Base-by-base conservation (phyloP, 2,113 vertebrate genomes). In the Stigmatopora nigra region DNA sequence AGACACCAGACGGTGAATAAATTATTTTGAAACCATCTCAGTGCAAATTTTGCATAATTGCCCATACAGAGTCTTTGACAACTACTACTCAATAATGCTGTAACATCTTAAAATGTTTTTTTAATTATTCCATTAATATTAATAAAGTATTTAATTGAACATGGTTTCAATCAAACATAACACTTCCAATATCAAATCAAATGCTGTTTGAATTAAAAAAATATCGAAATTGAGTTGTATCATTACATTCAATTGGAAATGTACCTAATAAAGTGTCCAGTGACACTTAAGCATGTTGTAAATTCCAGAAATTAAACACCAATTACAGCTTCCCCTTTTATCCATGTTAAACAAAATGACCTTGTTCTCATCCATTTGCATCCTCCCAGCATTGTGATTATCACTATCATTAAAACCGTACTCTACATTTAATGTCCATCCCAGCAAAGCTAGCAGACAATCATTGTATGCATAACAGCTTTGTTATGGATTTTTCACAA, bases 381-480 rank as follows among this genome's bases (percentile, higher is more conserved):
- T 56, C 5, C 16, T 56, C 13, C 14, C 46, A 48, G 14, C 1
- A 16, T 48, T 56, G 53, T 14, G 53, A 56, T 56, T 17, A 41
- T 59, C 57, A 41, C 16, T 11, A 4, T 38, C 57, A 59, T 48
- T 45, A 10, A 25, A 35, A 67, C 35, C 64, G 57, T 73, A 59
- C 17, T 61, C 2, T 58, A 12, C 9, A 11, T 62, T 51, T 44
- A 60, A 0, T 1, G 53, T 64, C 59, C 35, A 49, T 75, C 60
- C 49, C 35, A 67, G 56, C 36, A 22, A 65, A 57, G 51, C 61
- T 57, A 46, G 31, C 47, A 52, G 55, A 71, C 66, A 60, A 72
- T 69, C n/a, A 76, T 77, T 70, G 59, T 63, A 80, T 75, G 69
- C 64, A 67, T 70, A 80, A 69, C 44, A 62, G 64, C 61, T 77